Evolutionary conservation across 2,888 invertebrate genomes (phyloP).

Genomic region (Vesta saturnalis): DNA sequence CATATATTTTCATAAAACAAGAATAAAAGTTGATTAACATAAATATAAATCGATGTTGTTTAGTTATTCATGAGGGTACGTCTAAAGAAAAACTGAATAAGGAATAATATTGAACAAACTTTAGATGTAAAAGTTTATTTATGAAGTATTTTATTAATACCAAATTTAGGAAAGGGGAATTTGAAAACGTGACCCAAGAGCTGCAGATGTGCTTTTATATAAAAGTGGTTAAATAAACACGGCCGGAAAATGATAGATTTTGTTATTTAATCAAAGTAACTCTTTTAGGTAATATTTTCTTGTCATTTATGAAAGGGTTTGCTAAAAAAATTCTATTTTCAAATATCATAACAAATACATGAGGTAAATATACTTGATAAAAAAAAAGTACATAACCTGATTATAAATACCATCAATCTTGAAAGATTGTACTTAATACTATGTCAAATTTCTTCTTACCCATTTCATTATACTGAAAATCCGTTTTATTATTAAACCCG

Average conservation of each 20-base stretch:
- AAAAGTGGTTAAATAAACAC: slow-evolving; percentile 28
- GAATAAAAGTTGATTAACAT: neutral
- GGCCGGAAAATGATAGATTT: slow-evolving; percentile 10
- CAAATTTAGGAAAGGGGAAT: slow-evolving; percentile 38
- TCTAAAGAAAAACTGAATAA: neutral
- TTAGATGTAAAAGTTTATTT: slow-evolving; percentile 12
- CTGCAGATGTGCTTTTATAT: slow-evolving; percentile 26
- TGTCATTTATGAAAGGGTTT: too few relatives aligned
- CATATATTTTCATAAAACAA: neutral
- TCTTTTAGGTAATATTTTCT: neutral
- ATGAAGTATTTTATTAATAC: slow-evolving; percentile 12
- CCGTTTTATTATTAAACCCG: slow-evolving; percentile 39
- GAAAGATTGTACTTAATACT: neutral
- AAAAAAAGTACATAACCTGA: neutral
- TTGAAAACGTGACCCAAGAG: slow-evolving; percentile 24
- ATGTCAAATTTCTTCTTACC: slow-evolving; percentile 24
- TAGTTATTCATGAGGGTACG: slow-evolving; percentile 4
- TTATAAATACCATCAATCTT: slow-evolving; percentile 2
- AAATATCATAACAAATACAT: too few relatives aligned
- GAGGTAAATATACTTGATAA: too few relatives aligned
- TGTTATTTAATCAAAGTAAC: slow-evolving; percentile 1
- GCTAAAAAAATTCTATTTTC: too few relatives aligned
- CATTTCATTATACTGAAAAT: slow-evolving; percentile 36
- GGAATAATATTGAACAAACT: slow-evolving; percentile 12
- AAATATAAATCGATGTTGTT: slow-evolving; percentile 9